Base-by-base conservation (phyloP, 2,797 vertebrate species). In the Muscicapa striata region DNA sequence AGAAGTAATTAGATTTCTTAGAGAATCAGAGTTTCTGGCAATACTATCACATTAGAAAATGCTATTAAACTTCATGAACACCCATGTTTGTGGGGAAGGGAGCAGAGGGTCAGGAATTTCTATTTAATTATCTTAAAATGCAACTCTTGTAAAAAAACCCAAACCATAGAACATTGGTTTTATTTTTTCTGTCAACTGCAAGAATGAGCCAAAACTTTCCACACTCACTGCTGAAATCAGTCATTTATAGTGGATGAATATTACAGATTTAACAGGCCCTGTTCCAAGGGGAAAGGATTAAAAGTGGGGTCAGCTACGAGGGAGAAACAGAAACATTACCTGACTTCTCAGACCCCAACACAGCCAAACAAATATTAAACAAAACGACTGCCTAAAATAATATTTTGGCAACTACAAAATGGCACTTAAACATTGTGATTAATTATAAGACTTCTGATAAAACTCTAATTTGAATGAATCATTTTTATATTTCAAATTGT, bases 1-100 rank as follows among this genome's bases (percentile, higher is more conserved):
- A 92, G 67, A 52, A 67, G 61, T 86, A 94, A 92, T 90, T 93
- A 89, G 76, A 92, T 89, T 93, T 87, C 63, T 40, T 40, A 59
- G 48, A 67, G 75, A 93, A 92, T 87, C 79, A 67, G 62, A 59
- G 23, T 74, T 55, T 54, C 64, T 84, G 69, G 46, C 87, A 91
- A 75, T 80, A 29, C 13, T 46, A 48, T 46, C 61, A n/a, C 14
- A n/a, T 91, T 67, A 54, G 70, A 81, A 95, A 94, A 88, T 66
- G 70, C 45, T 73, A 48, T 73, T 86, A 87, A 87, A 91, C n/a
- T 43, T 76, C 69, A 84, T 43, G 72, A 78, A 58, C 32, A 78
- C 34, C 29, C 15, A 29, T 58, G 68, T 83, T 93, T 85, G 18
- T 22, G 16, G 13, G 29, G 14, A 46, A 14, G 6, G 18, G 15